phyloP scores from a whole-genome alignment of 2,113 vertebrate species.

The Argyrosomus japonicus region DNA sequence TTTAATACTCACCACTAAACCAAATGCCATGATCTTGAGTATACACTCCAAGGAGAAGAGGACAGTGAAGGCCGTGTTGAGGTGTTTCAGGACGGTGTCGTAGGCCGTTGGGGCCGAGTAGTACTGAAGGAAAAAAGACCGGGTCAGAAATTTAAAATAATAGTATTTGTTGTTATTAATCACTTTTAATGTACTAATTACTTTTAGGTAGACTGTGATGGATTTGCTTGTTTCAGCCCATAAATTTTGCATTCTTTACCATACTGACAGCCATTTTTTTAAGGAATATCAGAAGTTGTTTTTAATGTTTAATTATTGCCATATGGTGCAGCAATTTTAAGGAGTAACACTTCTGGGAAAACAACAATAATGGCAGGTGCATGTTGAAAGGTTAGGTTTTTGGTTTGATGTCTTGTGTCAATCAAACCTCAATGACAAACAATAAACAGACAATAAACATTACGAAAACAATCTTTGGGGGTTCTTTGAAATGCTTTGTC shows the following conservation, averaged over 20 bases:
- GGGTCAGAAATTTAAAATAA: neutral
- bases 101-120: constrained; percentile 95
- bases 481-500: neutral
- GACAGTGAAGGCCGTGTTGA: constrained; percentile 97
- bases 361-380: neutral
- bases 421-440: neutral
- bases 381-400: neutral
- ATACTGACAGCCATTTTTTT: neutral
- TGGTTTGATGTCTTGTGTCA: neutral
- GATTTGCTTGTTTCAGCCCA: neutral
- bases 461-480: neutral
- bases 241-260: neutral
- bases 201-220: neutral
- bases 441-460: neutral
- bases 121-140: constrained; percentile 84
- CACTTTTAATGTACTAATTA: neutral
- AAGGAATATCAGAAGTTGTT: neutral
- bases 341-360: neutral
- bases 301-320: neutral
- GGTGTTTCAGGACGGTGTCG: constrained; percentile 93
- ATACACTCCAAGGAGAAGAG: constrained; percentile 98
- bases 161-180: neutral
- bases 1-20: constrained; percentile 89
- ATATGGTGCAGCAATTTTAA: neutral
- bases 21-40: constrained; percentile 97